Evolutionary conservation across 2,113 vertebrate species (phyloP), one percentile per base, ranked within the genome.

Genomic region (Hylia prasina): DNA sequence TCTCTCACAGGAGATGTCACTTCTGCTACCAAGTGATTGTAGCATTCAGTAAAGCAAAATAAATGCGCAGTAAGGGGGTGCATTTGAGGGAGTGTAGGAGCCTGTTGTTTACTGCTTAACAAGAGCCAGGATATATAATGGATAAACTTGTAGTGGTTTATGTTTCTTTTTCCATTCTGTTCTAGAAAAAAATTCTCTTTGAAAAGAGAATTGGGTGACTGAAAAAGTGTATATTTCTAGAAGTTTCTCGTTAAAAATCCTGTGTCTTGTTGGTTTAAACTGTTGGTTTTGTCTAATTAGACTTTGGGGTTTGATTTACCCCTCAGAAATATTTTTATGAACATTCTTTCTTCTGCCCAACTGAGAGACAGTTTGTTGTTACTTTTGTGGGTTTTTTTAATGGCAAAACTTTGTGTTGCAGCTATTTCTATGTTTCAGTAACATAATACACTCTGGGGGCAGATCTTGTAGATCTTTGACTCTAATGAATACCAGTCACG

Each of bases 351-450:
- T 96, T 96, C 94, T 96, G 95, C 91, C 94, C 89, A 96, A 53
- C 93, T 69, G 94, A 96, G 96, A 94, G 90, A 96, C 95, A 97
- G 94, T 96, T 94, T 94, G 92, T 97, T 98, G 94, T 88, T 83
- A 79, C 95, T 95, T 86, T 94, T 66, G 91, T 94, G 86, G 3
- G 10, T 77, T 90, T 86, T 82, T 61, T 94, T 90, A 39, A 90
- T 96, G 93, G 93, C 96, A 97, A 96, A 95, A 94, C 82, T 53
- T 61, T 89, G 61, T 90, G 78, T 91, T 87, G 92, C 92, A 94
- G 87, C 95, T 96, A 94, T 97, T 98, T 97, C 96, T 96, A 27
- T 79, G 71, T 95, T 96, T 93, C 90, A 73, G 98, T 96, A 97
- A 98, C 94, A 75, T 95, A 94, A 97, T 97, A 97, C 79, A 65